phyloP scores from a whole-genome alignment of 2,113 vertebrate genomes.

The Neolamprologus caudopunctatus region DNA sequence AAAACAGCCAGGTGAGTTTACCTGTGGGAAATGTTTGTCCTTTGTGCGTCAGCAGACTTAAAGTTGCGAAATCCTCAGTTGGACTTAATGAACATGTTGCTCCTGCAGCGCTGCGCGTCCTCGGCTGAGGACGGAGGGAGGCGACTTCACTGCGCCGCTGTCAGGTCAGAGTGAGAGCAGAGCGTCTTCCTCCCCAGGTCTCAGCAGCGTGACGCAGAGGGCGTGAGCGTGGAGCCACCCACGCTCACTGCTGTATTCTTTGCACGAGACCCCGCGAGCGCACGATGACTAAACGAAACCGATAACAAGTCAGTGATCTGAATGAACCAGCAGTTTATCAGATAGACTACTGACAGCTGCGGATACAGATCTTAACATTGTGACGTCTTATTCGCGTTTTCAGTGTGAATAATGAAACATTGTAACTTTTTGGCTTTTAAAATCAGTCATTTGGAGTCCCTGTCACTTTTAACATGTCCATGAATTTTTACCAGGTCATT shows the following conservation, averaged over 20 bases:
- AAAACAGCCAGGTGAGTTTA: slow-evolving; percentile 17
- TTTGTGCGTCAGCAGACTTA: background rate
- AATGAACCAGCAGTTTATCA: background rate
- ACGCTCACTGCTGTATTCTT: background rate
- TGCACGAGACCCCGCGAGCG: background rate
- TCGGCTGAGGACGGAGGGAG: background rate
- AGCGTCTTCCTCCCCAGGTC: background rate
- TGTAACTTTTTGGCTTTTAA: background rate
- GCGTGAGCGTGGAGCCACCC: background rate
- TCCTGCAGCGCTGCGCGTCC: background rate
- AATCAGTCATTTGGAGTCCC: background rate
- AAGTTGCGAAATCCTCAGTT: background rate
- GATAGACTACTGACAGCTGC: background rate
- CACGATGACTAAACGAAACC: background rate
- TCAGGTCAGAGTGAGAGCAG: background rate
- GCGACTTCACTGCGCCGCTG: background rate
- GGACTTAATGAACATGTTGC: background rate
- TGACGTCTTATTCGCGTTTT: background rate
- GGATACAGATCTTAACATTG: accelerated
- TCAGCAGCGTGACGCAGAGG: slow-evolving; percentile 16
- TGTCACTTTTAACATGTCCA: background rate
- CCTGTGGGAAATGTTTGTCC: background rate
- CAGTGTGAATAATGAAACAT: background rate
- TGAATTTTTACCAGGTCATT: background rate
- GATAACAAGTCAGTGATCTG: background rate